Evolutionary conservation across 1,140 invertebrate genomes (phyloP), one percentile per base, ranked within the genome.

Genomic region (Caenorhabditis latens): DNA sequence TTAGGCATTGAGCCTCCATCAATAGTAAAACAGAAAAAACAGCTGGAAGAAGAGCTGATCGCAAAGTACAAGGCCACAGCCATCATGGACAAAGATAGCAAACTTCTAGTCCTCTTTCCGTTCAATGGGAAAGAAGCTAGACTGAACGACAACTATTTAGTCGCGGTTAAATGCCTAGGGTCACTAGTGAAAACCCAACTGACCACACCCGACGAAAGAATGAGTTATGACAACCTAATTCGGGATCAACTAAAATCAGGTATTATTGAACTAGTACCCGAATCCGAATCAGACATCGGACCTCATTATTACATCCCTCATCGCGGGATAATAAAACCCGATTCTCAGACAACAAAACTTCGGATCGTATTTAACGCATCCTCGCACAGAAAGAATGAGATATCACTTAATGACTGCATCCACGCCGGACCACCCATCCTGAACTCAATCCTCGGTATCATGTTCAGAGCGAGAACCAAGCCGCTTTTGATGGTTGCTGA

Each of bases 401-500:
- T 13, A 4, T 57, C 55, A 4, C 55, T 57, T 19, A 57, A 57
- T 19, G 55, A 57, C 55, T 57, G 55, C 16, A 57, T 57, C 19
- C 16, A 13, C 16, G 8, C 55, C 4, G 55, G 55, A 13, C 55
- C 55, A 57, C 4, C 55, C 19, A 50, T 50, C 48, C 48, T 50
- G 48, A 50, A 50, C 6, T 50, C 48, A 65, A 65, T 65, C 32
- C 83, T 50, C 6, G 48, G 48, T 0, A n/a, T 89, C 14, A 13
- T 84, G 24, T 61, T 89, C 43, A 42, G 84, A 24, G 11, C 53
- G 16, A 16, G 40, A 9, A 79, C 48, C 13, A 50, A 6, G 48
- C 48, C 87, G 13, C 63, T 32, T 40, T 6, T 87, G 19, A 19
- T 89, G 14, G n/a, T 71, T 8, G 24, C 83, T 6, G 88, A 89